Base-by-base conservation (phyloP, 2,888 invertebrate species). In the Eremobia ochroleuca region DNA sequence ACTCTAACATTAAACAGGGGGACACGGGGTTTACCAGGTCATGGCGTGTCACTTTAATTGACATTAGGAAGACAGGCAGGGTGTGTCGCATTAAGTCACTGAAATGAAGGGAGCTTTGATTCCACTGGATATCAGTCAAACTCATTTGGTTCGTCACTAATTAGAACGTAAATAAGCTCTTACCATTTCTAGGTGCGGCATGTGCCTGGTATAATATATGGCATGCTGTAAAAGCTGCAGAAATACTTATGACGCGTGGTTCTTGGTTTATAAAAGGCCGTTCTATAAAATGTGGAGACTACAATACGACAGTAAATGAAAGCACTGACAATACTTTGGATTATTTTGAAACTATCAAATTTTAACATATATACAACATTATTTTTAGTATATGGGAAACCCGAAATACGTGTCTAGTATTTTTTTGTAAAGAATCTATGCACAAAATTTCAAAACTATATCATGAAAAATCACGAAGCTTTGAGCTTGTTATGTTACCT, bases 41-140 rank as follows among this genome's bases (percentile, higher is more conserved):
- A 82, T 59, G 69, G 72, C 72, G 64, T 75, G 78, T 73, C 73
- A 78, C 61, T 71, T 58, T 82, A 68, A 71, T 82, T 61, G 15
- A 61, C 52, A 82, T 82, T 82, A 75, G 34, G 34, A 61, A 81
- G 71, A 74, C 69, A 25, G 31, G 28, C 49, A 62, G 75, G 83
- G 84, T 43, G 82, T 37, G 83, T 85, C 78, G 21, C 18, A 28
- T 69, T 69, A 71, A 65, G 52, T 73, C 74, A 52, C 69, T 15
- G n/a, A 52, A 73, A 76, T 34, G 52, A 61, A 78, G 79, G 69
- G 61, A 69, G 46, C 68, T 83, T 80, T 75, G 82, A 83, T 82
- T 82, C 58, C 31, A 31, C 9, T 55, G 34, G 37, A 79, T 72
- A 58, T 80, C 83, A 80, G 84, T 77, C 85, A 77, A 71, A 64